Evolutionary conservation across 1,140 invertebrate genomes (phyloP).

Genomic region (Aphaenogaster ashmeadi): DNA sequence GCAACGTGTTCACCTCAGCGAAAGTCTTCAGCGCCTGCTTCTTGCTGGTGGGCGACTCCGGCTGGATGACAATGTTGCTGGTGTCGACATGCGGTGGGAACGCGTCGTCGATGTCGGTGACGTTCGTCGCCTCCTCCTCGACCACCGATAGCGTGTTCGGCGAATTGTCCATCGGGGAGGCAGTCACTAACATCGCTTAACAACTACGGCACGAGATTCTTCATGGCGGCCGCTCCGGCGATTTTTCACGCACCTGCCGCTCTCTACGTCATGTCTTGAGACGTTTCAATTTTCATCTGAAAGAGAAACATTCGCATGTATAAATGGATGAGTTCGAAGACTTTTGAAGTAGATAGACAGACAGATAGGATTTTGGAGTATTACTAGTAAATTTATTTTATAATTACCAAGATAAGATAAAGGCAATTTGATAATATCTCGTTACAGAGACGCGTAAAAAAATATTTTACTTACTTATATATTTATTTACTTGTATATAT

Average conservation of each 20-base stretch:
- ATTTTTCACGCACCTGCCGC: constrained; percentile 51
- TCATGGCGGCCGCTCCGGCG: constrained; percentile 69
- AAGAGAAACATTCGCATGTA: constrained; percentile 49
- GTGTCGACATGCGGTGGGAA: constrained; percentile 92
- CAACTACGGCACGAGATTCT: constrained; percentile 79
- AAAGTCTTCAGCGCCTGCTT: constrained; percentile 92
- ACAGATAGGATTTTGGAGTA: neutral
- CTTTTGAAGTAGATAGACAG: neutral
- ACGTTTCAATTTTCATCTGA: constrained; percentile 85
- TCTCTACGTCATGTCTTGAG: constrained; percentile 84
- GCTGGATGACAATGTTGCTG: constrained; percentile 90
- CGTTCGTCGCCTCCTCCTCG: constrained; percentile 89
- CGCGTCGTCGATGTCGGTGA: constrained; percentile 90
- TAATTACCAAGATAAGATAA: constrained; percentile 7
- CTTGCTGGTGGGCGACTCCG: constrained; percentile 90
- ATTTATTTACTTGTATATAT: too few species aligned
- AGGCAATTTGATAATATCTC: neutral
- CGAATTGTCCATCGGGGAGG: constrained; percentile 82
- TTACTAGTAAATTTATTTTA: neutral
- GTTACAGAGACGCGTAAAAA: neutral
- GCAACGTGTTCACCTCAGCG: constrained; percentile 91
- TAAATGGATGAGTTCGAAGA: neutral
- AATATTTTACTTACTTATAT: neutral
- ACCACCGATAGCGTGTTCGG: constrained; percentile 86
- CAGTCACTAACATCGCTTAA: constrained; percentile 82